Percentiles rank a stretch among this genome's conserved stretches.
Conservation (phyloP, 2,113 vertebrate genomes). For the Macaca fascicularis region T2T-MFA8v1.1 NC_088392.1:43874501-43875000, state of each 20-base stretch:
- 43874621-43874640: not conserved
- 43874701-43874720: not conserved
- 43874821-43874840: not conserved
- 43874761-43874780: not conserved
- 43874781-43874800: not conserved
- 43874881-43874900: too few species aligned
- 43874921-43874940: too few species aligned
- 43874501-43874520: not conserved
- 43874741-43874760: not conserved
- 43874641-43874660: not conserved
- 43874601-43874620: not conserved
- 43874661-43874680: not conserved
- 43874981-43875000: too few species aligned
- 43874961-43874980: too few species aligned
- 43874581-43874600: not conserved
- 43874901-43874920: too few species aligned
- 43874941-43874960: too few species aligned
- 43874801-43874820: not conserved
- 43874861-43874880: not conserved
- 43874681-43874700: not conserved
- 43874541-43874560: not conserved
- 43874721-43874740: not conserved
- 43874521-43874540: not conserved
- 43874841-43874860: not conserved
- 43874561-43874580: constrained; percentile 29